These are phyloP conservation scores for Diachasma alloeum DNA, from an alignment of 1,140 invertebrate genomes.

Conservation along the genomic window DNA sequence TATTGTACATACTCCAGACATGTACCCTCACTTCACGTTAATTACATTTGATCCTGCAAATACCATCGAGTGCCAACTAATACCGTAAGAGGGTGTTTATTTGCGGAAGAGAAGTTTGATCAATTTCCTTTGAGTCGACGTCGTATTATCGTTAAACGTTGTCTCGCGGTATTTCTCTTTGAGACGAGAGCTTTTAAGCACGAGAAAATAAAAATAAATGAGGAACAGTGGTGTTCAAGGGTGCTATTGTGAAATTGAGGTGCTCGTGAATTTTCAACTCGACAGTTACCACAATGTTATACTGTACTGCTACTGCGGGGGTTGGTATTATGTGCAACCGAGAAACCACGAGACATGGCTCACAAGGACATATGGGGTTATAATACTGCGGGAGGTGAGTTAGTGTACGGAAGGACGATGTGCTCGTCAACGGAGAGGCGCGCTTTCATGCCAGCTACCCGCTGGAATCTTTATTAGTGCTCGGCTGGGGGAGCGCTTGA, in stretches of 20 bases:
- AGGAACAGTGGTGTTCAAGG: not conserved
- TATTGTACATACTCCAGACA: too few species aligned
- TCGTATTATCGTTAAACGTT: not conserved
- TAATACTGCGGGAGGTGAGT: not conserved
- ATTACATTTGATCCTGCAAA: not conserved
- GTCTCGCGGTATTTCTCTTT: not conserved
- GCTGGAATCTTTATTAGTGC: conserved; percentile 12
- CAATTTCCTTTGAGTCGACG: not conserved
- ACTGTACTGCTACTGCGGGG: not conserved
- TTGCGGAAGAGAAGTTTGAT: not conserved
- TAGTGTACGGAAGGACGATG: not conserved
- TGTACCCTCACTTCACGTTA: not conserved
- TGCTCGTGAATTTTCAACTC: not conserved
- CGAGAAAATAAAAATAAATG: not conserved
- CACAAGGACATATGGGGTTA: conserved; percentile 15
- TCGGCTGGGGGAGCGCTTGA: not conserved
- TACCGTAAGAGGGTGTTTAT: not conserved
- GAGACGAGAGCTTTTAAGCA: not conserved
- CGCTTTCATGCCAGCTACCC: not conserved
- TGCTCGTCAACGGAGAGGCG: not conserved
- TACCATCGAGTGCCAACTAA: not conserved
- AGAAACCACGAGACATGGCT: not conserved
- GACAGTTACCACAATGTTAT: not conserved
- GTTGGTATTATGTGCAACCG: conserved; percentile 3
- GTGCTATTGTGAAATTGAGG: conserved; percentile 3